Evolutionary conservation across 2,113 vertebrate genomes (phyloP), one percentile per base, ranked within the genome.

Genomic region (Urocolius indicus): DNA sequence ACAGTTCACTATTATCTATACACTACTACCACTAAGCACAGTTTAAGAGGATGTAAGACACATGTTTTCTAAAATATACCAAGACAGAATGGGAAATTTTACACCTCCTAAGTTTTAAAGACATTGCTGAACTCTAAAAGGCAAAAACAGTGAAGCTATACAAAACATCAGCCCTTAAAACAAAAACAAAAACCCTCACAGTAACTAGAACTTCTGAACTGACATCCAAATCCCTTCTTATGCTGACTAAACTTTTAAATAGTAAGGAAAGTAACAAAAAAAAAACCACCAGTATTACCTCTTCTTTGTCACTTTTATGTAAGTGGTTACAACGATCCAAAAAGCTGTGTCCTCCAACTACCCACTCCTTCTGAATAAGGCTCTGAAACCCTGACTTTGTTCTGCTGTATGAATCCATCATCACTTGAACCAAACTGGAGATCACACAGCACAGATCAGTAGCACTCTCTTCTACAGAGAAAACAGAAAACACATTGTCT

Each of bases 301-400:
- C 98, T 24, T 99, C 98, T 92, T 98, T 99, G 86, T 99, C 98
- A 81, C 95, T 99, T 95, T 97, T 98, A 62, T 96, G 98, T 27
- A 99, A 97, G 80, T 98, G 98, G 96, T 99, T 99, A 87, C 98
- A 99, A 81, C 98, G 98, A 93, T 99, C 98, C 90, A 99, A 93
- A 95, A 99, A 99, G 34, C 96, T 76, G 62, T 99, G 98, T 54
- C 98, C 98, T 13, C 98, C 99, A 85, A 98, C 95, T 75, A 99
- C 92, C 99, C 99, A 99, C 71, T 99, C 99, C 93, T 99, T 99
- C 88, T 99, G 98, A 92, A 99, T 87, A 48, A 99, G 98, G 93
- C 98, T 98, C 97, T 99, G 98, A 98, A 99, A 99, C 20, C 98
- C 98, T 24, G 81, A 69, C 66, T 97, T 97, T 38, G 98, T 99